Conservation (phyloP, 92 coral and sea anemone species). For the Nematostella vectensis region DNA sequence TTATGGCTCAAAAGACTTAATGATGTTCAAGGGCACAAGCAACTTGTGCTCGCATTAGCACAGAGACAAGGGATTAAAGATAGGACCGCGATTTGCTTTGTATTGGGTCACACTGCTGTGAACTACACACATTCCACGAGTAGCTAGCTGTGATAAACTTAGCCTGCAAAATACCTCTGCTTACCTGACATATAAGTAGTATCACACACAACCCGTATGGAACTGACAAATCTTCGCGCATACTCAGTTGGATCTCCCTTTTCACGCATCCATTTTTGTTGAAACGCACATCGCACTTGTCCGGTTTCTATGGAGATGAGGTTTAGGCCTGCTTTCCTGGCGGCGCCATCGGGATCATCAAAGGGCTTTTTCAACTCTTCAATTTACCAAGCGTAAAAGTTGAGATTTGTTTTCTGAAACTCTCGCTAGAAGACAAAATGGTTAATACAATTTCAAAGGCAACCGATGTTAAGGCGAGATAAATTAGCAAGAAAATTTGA, state of each 20-base stretch:
- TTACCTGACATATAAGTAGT: slow-evolving; percentile 18
- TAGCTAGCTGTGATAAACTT: too few species aligned
- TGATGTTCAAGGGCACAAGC: too few species aligned
- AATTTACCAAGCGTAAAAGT: slow-evolving; percentile 3
- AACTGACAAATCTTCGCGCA: slow-evolving; percentile 4
- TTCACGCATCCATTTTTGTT: slow-evolving; percentile 14
- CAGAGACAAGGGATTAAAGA: too few species aligned
- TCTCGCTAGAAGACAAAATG: slow-evolving; percentile 19
- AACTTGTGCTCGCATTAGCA: too few species aligned
- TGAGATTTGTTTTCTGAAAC: slow-evolving; percentile 19
- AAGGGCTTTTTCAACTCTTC: slow-evolving; percentile 26
- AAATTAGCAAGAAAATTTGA: too few species aligned
- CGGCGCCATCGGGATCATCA: slow-evolving; percentile 10
- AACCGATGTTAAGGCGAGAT: too few species aligned
- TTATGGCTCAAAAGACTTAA: too few species aligned
- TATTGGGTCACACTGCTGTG: too few species aligned
- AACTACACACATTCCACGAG: too few species aligned
- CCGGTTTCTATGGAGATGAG: slow-evolving; percentile 30
- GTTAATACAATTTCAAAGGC: background rate
- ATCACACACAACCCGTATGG: slow-evolving; percentile 20
- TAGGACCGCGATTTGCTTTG: too few species aligned
- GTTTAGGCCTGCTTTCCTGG: slow-evolving; percentile 28
- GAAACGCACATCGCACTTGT: slow-evolving; percentile 1
- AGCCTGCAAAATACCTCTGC: too few species aligned
- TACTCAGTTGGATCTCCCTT: slow-evolving; percentile 22